Evolutionary conservation across 2,888 invertebrate genomes (phyloP).

Genomic region (Blastobasis adustella): DNA sequence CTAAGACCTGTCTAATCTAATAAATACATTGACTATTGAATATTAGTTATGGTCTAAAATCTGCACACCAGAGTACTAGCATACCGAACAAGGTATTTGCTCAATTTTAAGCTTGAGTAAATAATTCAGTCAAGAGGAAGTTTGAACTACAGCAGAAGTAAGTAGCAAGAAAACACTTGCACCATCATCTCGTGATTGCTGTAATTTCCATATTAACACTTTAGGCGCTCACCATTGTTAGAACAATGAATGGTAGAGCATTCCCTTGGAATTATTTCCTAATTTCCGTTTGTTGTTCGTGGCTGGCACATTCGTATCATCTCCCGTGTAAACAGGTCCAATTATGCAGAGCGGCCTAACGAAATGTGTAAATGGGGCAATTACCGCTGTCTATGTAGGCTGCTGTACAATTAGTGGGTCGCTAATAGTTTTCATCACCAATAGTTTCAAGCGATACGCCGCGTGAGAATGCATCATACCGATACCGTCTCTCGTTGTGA

Average conservation of each 20-base stretch:
- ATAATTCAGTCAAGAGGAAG: too few relatives aligned
- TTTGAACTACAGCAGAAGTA: too few relatives aligned
- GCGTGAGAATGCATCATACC: conserved; percentile 52
- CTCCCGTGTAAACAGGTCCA: conserved; percentile 59
- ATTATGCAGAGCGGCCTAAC: conserved; percentile 68
- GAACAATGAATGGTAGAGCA: conserved; percentile 12
- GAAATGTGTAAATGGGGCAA: conserved; percentile 73
- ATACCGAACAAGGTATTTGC: too few relatives aligned
- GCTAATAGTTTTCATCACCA: conserved; percentile 73
- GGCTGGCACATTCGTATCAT: conserved; percentile 53
- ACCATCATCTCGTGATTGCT: conserved; percentile 10
- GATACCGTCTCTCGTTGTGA: conserved; percentile 51
- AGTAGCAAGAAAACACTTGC: too few relatives aligned
- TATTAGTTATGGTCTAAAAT: too few relatives aligned
- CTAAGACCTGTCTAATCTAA: too few relatives aligned
- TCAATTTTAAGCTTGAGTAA: too few relatives aligned
- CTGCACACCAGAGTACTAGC: too few relatives aligned
- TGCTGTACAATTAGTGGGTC: conserved; percentile 66
- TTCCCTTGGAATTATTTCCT: conserved; percentile 32
- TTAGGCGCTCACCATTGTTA: conserved; percentile 15
- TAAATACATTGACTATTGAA: too few relatives aligned
- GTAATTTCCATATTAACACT: conserved; percentile 38
- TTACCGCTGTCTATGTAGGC: conserved; percentile 70
- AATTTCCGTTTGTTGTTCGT: conserved; percentile 36
- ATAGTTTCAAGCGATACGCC: conserved; percentile 49